Evolutionary conservation across 2,888 invertebrate genomes (phyloP).

Genomic region (Leucophenga montana): DNA sequence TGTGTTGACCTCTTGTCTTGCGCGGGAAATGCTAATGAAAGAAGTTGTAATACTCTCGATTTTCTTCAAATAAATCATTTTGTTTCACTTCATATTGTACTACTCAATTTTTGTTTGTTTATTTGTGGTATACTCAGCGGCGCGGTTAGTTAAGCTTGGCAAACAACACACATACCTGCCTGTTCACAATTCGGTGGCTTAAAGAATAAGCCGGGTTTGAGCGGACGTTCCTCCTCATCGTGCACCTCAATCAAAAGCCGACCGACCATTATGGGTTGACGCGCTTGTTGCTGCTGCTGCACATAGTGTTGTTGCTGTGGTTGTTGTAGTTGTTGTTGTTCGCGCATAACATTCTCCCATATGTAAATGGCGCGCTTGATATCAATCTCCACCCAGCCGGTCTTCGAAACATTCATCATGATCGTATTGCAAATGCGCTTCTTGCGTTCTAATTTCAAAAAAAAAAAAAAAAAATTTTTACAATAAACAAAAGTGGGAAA

Average conservation of each 20-base stretch:
- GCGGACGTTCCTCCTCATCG: slow-evolving; percentile 71
- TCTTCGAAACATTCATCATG: slow-evolving; percentile 69
- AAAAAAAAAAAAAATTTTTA: slow-evolving; percentile 23
- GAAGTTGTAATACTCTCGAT: slow-evolving; percentile 40
- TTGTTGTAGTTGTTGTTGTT: slow-evolving; percentile 44
- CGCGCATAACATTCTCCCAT: slow-evolving; percentile 65
- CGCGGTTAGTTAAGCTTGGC: slow-evolving; percentile 67
- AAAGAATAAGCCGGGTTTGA: slow-evolving; percentile 70
- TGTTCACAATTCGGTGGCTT: slow-evolving; percentile 72
- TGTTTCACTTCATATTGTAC: too few relatives aligned
- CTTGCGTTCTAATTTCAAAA: slow-evolving; percentile 60
- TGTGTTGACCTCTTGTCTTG: slow-evolving; percentile 48
- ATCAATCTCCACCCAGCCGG: slow-evolving; percentile 72
- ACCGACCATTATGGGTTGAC: slow-evolving; percentile 64
- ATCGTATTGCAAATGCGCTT: slow-evolving; percentile 72
- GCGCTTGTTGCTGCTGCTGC: slow-evolving; percentile 44
- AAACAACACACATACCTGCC: slow-evolving; percentile 74
- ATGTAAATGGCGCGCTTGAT: slow-evolving; percentile 71
- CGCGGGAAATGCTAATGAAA: slow-evolving; percentile 38
- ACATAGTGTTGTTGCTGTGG: slow-evolving; percentile 35
- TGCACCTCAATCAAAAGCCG: slow-evolving; percentile 71
- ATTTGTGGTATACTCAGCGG: not conserved
- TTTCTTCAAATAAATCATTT: slow-evolving; percentile 5
- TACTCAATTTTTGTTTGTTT: too few relatives aligned
- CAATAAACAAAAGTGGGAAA: not conserved